Conservation (phyloP, 2,888 invertebrate species). For the Oscheius sp. region DNA sequence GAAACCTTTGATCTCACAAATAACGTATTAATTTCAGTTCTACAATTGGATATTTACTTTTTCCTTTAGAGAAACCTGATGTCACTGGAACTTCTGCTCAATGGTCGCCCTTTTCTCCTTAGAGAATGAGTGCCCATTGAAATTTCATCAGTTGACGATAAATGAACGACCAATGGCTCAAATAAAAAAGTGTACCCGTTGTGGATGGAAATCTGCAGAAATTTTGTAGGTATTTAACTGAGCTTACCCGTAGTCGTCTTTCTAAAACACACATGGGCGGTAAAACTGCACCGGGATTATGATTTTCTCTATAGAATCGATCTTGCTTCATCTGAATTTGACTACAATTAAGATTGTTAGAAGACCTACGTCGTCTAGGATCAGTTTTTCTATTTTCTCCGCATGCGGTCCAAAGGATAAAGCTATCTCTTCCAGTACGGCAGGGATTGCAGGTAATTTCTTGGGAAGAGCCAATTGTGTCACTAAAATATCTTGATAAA, state of each 20-base stretch:
- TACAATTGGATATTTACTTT: no score
- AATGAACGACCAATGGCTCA: constrained; percentile 74
- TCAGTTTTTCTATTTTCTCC: constrained; percentile 47
- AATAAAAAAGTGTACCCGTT: constrained; percentile 76
- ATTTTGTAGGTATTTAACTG: background rate
- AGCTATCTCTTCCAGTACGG: constrained; percentile 55
- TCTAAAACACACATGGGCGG: constrained; percentile 49
- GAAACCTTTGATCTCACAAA: constrained; percentile 46
- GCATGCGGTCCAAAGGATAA: constrained; percentile 52
- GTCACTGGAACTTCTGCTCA: constrained; percentile 43
- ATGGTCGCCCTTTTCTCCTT: constrained; percentile 41
- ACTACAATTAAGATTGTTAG: background rate
- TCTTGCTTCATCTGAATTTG: constrained; percentile 47
- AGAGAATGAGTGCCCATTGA: constrained; percentile 40
- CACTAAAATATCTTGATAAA: constrained; percentile 10
- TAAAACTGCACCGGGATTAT: constrained; percentile 11
- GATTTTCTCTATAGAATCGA: constrained; percentile 39
- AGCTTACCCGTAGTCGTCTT: constrained; percentile 47
- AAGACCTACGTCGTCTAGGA: constrained; percentile 49
- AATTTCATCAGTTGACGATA: constrained; percentile 63
- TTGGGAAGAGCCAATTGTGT: constrained; percentile 34
- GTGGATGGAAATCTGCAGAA: constrained; percentile 75
- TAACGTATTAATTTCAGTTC: constrained; percentile 39
- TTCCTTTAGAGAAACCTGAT: constrained; percentile 34
- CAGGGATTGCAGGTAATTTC: constrained; percentile 34